A percentile compares a stretch with the other conserved stretches of the same genome.
Evolutionary conservation across 2,888 invertebrate species (phyloP).

Genomic region (Agrotis puta): DNA sequence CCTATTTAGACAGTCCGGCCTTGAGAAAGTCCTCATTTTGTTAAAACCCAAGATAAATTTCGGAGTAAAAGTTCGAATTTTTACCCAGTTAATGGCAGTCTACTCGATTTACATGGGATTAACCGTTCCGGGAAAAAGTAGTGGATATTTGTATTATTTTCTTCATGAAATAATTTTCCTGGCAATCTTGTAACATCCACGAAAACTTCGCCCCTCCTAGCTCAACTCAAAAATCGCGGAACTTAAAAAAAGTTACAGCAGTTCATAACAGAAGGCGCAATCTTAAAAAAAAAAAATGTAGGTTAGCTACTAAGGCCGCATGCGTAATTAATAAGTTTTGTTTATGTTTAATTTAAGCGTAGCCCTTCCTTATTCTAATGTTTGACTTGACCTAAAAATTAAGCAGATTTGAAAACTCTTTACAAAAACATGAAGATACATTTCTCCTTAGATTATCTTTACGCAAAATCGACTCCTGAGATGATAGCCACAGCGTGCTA

Average conservation of each 20-base stretch:
- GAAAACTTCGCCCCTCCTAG: neutral
- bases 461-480: neutral
- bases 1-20: no score
- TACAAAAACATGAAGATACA: neutral
- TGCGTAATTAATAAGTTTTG: conserved; percentile 61
- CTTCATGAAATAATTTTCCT: neutral
- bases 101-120: neutral
- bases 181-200: neutral
- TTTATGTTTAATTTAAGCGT: conserved; percentile 54
- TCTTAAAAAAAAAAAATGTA: conserved; percentile 39
- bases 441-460: conserved; percentile 6
- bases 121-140: neutral
- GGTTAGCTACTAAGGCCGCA: conserved; percentile 48
- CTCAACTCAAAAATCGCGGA: conserved; percentile 9
- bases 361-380: conserved; percentile 55
- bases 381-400: conserved; percentile 47
- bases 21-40: no score
- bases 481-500: no score
- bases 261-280: conserved; percentile 20
- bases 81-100: neutral
- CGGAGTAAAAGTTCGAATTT: neutral
- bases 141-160: neutral
- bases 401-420: conserved; percentile 20
- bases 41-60: neutral
- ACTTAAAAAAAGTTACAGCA: conserved; percentile 11